phyloP scores from a whole-genome alignment of 2,888 invertebrate genomes.

The Rhamphomyia laevipes region DNA sequence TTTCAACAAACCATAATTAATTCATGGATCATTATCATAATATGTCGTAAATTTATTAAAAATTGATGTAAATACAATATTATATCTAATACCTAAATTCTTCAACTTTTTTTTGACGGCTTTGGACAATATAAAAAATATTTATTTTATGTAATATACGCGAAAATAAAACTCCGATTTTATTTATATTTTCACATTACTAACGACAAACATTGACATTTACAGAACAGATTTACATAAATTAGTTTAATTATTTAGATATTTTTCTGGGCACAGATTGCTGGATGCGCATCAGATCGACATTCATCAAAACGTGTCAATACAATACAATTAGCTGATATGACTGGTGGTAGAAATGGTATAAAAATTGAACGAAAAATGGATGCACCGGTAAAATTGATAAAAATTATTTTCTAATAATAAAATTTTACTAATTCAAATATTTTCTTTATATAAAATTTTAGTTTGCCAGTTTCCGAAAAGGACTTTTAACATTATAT shows the following conservation, averaged over 20 bases:
- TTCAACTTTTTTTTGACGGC: no score
- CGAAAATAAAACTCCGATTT: constrained; percentile 12
- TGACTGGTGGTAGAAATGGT: constrained; percentile 48
- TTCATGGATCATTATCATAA: no score
- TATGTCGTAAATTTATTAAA: no score
- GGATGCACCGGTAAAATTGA: constrained; percentile 58
- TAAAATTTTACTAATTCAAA: background rate
- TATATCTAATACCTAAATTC: no score
- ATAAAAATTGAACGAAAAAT: constrained; percentile 57
- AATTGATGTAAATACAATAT: no score
- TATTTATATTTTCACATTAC: constrained; percentile 20
- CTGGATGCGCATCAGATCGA: constrained; percentile 64
- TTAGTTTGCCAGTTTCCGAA: constrained; percentile 68
- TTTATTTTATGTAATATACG: no score
- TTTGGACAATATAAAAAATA: no score
- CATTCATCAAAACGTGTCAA: constrained; percentile 60
- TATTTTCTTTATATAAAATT: constrained; percentile 23
- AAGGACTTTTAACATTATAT: constrained; percentile 66
- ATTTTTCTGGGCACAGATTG: constrained; percentile 48
- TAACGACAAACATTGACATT: constrained; percentile 13
- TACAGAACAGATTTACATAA: constrained; percentile 19
- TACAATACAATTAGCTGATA: constrained; percentile 77
- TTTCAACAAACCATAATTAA: no score
- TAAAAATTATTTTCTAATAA: constrained; percentile 1
- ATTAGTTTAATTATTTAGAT: constrained; percentile 25